A percentile compares a stretch with the other conserved stretches of the same genome.
Conservation (phyloP, 2,113 vertebrate species). For the Myrmecobius fasciatus region DNA sequence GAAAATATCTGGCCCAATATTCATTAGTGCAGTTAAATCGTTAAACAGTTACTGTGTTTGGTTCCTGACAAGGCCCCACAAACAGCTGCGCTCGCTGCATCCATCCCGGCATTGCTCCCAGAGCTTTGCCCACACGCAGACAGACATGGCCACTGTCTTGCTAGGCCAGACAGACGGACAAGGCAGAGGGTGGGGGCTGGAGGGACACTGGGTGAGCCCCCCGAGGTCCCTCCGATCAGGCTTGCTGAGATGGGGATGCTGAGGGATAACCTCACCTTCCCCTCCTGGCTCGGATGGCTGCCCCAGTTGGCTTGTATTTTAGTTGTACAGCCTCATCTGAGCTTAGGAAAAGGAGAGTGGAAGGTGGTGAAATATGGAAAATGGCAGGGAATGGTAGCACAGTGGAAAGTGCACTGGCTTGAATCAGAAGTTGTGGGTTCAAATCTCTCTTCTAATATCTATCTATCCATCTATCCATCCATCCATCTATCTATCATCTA, state of each 20-base stretch:
- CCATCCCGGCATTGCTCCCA: background rate
- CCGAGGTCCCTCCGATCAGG: accelerated
- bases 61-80: constrained; percentile 79
- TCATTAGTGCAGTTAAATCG: constrained; percentile 96
- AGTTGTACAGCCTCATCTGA: background rate
- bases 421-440: background rate
- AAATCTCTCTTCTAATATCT: background rate
- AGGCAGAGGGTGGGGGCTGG: background rate
- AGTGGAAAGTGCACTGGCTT: background rate
- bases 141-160: background rate
- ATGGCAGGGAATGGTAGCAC: background rate
- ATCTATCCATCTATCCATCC: no score
- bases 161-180: background rate
- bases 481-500: no score
- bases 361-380: background rate
- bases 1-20: constrained; percentile 99
- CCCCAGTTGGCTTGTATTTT: background rate
- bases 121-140: background rate
- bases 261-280: background rate
- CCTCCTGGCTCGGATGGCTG: background rate
- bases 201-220: background rate
- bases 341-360: background rate
- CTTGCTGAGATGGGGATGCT: background rate
- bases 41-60: constrained; percentile 86
- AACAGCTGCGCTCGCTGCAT: constrained; percentile 71